Percentiles rank a stretch among this genome's conserved stretches.
Conservation (phyloP, 2,888 invertebrate species). For the Eilema caniola region DNA sequence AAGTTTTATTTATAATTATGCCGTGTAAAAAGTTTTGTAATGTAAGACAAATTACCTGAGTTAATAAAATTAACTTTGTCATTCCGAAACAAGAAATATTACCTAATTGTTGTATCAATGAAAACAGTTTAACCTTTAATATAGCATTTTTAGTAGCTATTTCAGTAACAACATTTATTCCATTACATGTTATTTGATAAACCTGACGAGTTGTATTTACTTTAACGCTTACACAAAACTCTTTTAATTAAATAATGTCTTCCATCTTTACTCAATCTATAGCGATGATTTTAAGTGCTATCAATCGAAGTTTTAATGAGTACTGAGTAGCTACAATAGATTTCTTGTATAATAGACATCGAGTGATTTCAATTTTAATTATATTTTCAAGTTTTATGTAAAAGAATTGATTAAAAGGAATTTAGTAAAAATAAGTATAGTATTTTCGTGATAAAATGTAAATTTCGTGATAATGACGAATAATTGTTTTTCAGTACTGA, state of each 20-base stretch:
- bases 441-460: conserved; percentile 84
- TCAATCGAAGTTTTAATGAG: conserved; percentile 53
- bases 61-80: conserved; percentile 62
- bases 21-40: conserved; percentile 61
- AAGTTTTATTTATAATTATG: conserved; percentile 61
- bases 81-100: conserved; percentile 63
- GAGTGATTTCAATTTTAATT: conserved; percentile 52
- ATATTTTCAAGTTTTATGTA: conserved; percentile 56
- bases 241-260: conserved; percentile 68
- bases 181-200: conserved; percentile 50
- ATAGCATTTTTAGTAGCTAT: conserved; percentile 59
- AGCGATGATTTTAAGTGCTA: conserved; percentile 54
- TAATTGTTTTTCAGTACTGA: conserved; percentile 85
- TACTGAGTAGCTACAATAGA: conserved; percentile 59
- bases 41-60: conserved; percentile 60
- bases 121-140: conserved; percentile 46
- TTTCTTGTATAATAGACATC: conserved; percentile 55
- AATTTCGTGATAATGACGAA: conserved; percentile 84
- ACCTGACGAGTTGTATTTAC: conserved; percentile 39
- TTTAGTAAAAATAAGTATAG: conserved; percentile 83
- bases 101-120: conserved; percentile 53
- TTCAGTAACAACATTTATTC: conserved; percentile 55
- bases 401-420: conserved; percentile 82
- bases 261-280: conserved; percentile 65
- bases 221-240: conserved; percentile 50